Evolutionary conservation across 2,113 vertebrate genomes (phyloP).

Genomic region (Ariopsis seemanni): DNA sequence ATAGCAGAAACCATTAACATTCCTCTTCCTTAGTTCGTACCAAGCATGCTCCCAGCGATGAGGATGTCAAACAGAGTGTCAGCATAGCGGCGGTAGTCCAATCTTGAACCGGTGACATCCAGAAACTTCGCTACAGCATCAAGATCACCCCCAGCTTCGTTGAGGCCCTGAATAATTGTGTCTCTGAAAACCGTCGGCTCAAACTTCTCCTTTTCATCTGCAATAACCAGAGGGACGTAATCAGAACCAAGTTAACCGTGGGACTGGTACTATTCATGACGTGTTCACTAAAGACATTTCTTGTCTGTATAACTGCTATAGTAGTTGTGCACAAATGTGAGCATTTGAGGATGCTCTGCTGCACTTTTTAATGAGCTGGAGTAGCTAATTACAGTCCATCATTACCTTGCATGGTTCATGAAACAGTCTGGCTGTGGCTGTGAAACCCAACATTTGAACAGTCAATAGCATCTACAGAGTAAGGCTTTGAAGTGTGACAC

Average conservation of each 20-base stretch:
- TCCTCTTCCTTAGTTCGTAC: slow-evolving; percentile 63
- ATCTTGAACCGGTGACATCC: slow-evolving; percentile 83
- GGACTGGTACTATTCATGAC: background rate
- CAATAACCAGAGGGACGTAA: slow-evolving; percentile 23
- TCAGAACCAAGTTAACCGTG: background rate
- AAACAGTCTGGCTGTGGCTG: slow-evolving; percentile 24
- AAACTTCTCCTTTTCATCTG: slow-evolving; percentile 99
- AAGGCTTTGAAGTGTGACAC: slow-evolving; percentile 33
- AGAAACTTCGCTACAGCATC: slow-evolving; percentile 91
- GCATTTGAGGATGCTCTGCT: background rate
- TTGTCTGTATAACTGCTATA: background rate
- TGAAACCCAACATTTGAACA: slow-evolving; percentile 36
- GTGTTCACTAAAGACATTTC: background rate
- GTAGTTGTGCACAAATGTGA: background rate
- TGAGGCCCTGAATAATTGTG: slow-evolving; percentile 87
- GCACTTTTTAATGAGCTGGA: background rate
- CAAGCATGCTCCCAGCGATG: slow-evolving; percentile 92
- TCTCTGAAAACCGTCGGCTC: slow-evolving; percentile 93
- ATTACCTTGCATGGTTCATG: background rate
- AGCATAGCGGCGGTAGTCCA: slow-evolving; percentile 93
- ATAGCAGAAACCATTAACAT: background rate
- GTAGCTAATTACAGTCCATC: background rate
- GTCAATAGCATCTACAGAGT: slow-evolving; percentile 32
- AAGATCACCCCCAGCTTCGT: slow-evolving; percentile 85
- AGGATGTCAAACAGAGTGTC: slow-evolving; percentile 93